Conservation (phyloP, 2,797 vertebrate genomes). For the Nannoperca australis region DNA sequence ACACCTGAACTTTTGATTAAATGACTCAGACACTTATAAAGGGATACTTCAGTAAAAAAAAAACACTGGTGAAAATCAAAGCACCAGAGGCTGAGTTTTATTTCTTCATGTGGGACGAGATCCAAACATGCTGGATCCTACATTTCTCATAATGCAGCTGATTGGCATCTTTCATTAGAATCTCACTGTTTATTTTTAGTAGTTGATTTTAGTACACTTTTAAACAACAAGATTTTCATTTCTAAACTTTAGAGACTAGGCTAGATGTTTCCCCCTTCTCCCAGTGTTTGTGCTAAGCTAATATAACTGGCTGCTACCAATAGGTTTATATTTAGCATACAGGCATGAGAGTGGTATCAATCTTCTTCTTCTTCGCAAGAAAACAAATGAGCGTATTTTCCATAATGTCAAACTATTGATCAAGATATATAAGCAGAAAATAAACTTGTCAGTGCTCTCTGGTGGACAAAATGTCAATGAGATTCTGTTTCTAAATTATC, state of each 20-base stretch:
- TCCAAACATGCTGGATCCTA: neutral
- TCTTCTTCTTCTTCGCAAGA: neutral
- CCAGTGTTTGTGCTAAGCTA: constrained; percentile 10
- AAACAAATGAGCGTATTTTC: neutral
- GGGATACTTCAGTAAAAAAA: neutral
- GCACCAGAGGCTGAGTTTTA: neutral
- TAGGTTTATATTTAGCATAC: neutral
- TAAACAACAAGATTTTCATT: neutral
- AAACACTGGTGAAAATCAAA: neutral
- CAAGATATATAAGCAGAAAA: neutral
- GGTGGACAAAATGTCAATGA: neutral
- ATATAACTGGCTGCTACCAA: neutral
- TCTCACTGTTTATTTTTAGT: neutral
- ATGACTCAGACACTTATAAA: neutral
- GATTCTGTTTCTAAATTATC: neutral
- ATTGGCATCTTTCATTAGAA: neutral
- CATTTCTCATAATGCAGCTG: neutral
- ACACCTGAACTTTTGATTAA: neutral
- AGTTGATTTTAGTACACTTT: neutral
- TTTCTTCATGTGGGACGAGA: neutral
- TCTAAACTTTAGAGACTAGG: neutral
- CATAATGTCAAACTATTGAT: neutral
- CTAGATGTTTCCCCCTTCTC: neutral
- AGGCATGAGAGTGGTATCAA: neutral
- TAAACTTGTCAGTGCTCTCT: neutral